Base-by-base conservation (phyloP, 2,888 invertebrate genomes). In the Monoplex corrugatus region DNA sequence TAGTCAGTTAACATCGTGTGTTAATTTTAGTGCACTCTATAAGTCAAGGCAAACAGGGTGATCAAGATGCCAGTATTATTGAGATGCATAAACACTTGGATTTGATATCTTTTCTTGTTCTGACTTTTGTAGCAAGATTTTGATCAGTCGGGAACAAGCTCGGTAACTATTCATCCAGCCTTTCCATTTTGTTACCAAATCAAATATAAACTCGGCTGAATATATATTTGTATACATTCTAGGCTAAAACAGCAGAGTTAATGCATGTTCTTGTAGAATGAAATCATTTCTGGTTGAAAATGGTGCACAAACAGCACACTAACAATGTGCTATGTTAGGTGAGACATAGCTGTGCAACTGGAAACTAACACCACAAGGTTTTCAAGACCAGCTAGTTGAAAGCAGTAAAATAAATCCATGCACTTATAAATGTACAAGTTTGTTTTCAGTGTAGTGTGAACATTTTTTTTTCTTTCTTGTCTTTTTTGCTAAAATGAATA, bases 41-140 rank as follows among this genome's bases (percentile, higher is more conserved):
- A n/a, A n/a, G n/a, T n/a, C n/a, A n/a, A n/a, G n/a, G n/a, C n/a
- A n/a, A n/a, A n/a, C n/a, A n/a, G n/a, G n/a, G n/a, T n/a, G n/a
- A n/a, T n/a, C n/a, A n/a, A n/a, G n/a, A n/a, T n/a, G n/a, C n/a
- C n/a, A 28, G 28, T 35, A 75, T 75, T 35, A 38, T 3, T 28
- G 23, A 5, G 23, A 10, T 80, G 40, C 43, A 80, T 43, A n/a
- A 40, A 43, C 23, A 19, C 43, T 5, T 23, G 23, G 78, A 43
- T 43, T 80, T 80, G 78, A 6, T 32, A 80, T 80, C 78, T 80
- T 10, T 1, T 8, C 5, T 23, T 84, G 35, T 84, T 84, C 43
- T 84, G 57, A 28, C 43, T 44, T 86, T 23, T 68, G 43, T 86
- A 86, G 86, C 38, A 32, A 5, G 68, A 86, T 86, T 86, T 86